Percentiles rank a stretch among this genome's conserved stretches.
phyloP scores from a whole-genome alignment of 2,113 vertebrate species.

The Grammomys surdaster region DNA sequence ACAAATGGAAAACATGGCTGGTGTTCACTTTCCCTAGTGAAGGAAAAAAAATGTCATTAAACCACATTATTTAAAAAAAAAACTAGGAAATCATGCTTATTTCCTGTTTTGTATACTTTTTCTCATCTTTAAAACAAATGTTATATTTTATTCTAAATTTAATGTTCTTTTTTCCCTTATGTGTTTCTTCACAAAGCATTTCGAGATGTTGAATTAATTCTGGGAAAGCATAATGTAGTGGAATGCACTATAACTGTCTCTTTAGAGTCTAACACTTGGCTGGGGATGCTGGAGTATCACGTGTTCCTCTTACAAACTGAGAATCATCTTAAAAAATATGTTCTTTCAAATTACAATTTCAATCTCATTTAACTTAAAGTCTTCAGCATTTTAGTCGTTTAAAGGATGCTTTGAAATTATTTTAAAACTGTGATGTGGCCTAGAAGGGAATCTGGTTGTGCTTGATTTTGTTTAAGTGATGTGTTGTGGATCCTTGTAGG shows the following conservation, averaged over 20 bases:
- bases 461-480: constrained; percentile 60
- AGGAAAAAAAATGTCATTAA: not conserved
- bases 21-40: not conserved
- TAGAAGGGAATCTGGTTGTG: constrained; percentile 10
- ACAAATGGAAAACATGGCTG: not conserved
- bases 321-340: not conserved
- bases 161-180: not conserved
- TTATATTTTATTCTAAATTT: not conserved
- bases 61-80: not conserved
- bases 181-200: not conserved
- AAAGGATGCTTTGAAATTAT: not conserved
- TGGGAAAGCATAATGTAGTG: not conserved
- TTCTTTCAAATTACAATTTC: not conserved
- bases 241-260: not conserved
- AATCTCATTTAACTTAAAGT: constrained; percentile 12
- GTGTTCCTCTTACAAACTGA: not conserved
- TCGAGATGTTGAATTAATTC: constrained; percentile 12
- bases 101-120: not conserved
- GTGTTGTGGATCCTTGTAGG: constrained; percentile 50
- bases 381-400: constrained; percentile 33
- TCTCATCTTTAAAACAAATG: not conserved
- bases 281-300: not conserved
- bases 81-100: not conserved
- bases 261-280: constrained; percentile 43
- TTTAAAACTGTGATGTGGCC: constrained; percentile 22